These are phyloP conservation scores for Pipistrellus nathusii DNA, from an alignment of 2,797 vertebrate species.

Conservation along the genomic window DNA sequence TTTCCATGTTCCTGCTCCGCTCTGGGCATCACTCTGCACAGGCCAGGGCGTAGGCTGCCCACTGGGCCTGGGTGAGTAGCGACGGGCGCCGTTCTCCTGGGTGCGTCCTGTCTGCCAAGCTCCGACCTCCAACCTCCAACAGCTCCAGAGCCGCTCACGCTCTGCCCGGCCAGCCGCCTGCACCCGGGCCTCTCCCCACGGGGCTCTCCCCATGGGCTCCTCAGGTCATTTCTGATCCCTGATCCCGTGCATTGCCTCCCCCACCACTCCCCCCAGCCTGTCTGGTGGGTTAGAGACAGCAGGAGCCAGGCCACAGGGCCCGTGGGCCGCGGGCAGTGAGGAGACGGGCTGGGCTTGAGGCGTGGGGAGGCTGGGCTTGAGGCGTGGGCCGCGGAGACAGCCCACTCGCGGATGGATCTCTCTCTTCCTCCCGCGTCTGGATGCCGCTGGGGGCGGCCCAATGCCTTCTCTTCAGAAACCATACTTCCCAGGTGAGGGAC, in stretches of 20 bases:
- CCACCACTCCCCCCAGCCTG: conserved; percentile 12
- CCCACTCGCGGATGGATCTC: background rate
- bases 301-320: conserved; percentile 9
- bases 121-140: no score
- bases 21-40: no score
- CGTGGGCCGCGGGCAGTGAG: conserved; percentile 18
- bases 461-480: conserved; percentile 57
- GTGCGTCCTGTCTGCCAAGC: no score
- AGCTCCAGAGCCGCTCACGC: no score
- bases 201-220: no score
- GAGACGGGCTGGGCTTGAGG: background rate
- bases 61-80: conserved; percentile 72
- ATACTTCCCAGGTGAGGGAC: background rate
- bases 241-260: no score
- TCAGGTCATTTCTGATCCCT: no score
- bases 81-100: conserved; percentile 65
- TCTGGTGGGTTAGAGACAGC: conserved; percentile 41
- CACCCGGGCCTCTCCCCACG: no score
- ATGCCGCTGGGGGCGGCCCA: conserved; percentile 28
- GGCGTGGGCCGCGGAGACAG: background rate
- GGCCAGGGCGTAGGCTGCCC: background rate
- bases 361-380: background rate
- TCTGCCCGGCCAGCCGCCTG: no score
- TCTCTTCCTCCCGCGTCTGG: background rate
- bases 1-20: conserved; percentile 52